phyloP scores from a whole-genome alignment of 2,888 invertebrate species.

The Drosophila pseudotakahashii region DNA sequence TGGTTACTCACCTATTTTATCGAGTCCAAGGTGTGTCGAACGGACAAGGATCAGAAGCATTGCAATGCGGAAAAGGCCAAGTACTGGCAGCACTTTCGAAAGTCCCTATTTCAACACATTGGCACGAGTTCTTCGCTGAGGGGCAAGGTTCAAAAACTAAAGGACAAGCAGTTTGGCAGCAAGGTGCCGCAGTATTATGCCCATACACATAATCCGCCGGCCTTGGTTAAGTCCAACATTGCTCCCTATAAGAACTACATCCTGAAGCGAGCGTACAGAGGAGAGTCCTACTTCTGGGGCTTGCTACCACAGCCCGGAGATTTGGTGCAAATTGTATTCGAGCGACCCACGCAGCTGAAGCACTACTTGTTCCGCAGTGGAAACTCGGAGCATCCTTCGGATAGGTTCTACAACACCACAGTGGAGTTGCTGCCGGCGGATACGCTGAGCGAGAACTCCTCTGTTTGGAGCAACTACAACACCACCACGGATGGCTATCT shows the following conservation, averaged over 20 bases:
- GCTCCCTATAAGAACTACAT: slow-evolving; percentile 92
- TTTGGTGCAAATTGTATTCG: slow-evolving; percentile 91
- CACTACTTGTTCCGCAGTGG: slow-evolving; percentile 94
- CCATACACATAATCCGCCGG: slow-evolving; percentile 90
- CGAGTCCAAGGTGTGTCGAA: slow-evolving; percentile 94
- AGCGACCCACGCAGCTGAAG: slow-evolving; percentile 86
- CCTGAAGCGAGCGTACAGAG: slow-evolving; percentile 92
- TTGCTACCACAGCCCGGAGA: slow-evolving; percentile 93
- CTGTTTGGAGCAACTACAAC: slow-evolving; percentile 86
- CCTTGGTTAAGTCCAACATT: slow-evolving; percentile 89
- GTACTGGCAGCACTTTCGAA: slow-evolving; percentile 93
- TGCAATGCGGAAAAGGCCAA: slow-evolving; percentile 91
- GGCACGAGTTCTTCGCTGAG: slow-evolving; percentile 97
- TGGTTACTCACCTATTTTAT: slow-evolving; percentile 97
- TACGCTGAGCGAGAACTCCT: slow-evolving; percentile 83
- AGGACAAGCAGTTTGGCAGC: slow-evolving; percentile 94
- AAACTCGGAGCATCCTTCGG: slow-evolving; percentile 94
- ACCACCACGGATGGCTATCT: slow-evolving; percentile 89
- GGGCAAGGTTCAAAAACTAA: slow-evolving; percentile 97
- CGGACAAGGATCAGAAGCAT: slow-evolving; percentile 92
- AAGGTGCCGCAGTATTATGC: slow-evolving; percentile 91
- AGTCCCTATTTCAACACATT: slow-evolving; percentile 97
- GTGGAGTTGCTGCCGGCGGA: slow-evolving; percentile 91
- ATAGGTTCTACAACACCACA: slow-evolving; percentile 94
- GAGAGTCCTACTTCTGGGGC: slow-evolving; percentile 96